Base-by-base conservation (phyloP, 2,113 vertebrate genomes). In the Pagrus major region DNA sequence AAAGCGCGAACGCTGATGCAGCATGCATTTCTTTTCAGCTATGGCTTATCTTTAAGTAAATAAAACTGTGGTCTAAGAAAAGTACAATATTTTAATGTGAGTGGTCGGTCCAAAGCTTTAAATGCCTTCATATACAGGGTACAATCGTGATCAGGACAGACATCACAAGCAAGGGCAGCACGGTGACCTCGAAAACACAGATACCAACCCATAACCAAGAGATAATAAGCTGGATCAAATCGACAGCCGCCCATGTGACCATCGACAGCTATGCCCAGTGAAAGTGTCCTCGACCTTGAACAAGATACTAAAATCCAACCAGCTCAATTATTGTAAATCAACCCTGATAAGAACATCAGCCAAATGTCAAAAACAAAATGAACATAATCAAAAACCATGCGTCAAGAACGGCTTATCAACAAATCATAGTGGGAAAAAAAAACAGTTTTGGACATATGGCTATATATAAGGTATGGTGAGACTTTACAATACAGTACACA, bases 311-410 rank as follows among this genome's bases (percentile, higher is more conserved):
- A 71, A 85, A 84, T 51, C 56, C 37, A 35, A 9, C 54, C 10
- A 29, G 42, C 51, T 79, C 82, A 72, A 58, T 75, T 60, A 68
- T 25, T 25, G 70, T 84, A 82, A 88, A 83, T 85, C 80, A 47
- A 37, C 14, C 16, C 29, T 33, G 84, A 83, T 81, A 81, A 60
- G 37, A 67, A 37, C 77, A 77, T 82, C 69, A 64, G 56, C 29
- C 31, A 39, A 31, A 83, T 54, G 77, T 66, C 77, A 52, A 46
- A 84, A 74, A 67, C 5, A 60, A 79, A 85, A 69, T 66, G 35
- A 88, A 42, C 15, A 47, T 59, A 58, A 74, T 86, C 25, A 68
- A 88, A n/a, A 88, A 39, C 14, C 23, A 29, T 56, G 72, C 61
- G 46, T 58, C 69, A 66, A 15, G 23, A 54, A 70, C n/a, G 29